A percentile compares a stretch with the other conserved stretches of the same genome.
These are phyloP conservation scores for Epiperipatus broadwayi DNA, from an alignment of 2,888 invertebrate species.

Conservation along the genomic window DNA sequence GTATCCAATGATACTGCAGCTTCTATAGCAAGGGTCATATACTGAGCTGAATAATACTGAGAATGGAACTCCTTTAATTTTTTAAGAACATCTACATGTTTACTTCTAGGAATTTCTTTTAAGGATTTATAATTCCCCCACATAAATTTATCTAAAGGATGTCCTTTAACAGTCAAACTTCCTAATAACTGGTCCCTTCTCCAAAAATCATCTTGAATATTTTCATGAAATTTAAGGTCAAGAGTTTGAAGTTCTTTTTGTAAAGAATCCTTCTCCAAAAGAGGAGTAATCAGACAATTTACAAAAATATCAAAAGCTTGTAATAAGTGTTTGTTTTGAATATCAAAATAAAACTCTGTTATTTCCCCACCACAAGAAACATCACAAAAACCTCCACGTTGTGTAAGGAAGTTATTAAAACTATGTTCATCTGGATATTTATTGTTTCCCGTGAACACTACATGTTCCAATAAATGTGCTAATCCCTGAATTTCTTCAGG, in stretches of 20 bases:
- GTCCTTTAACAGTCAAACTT: constrained; percentile 43
- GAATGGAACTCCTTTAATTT: constrained; percentile 51
- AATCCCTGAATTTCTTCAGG: too few species aligned
- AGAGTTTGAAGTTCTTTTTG: constrained; percentile 67
- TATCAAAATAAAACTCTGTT: constrained; percentile 76
- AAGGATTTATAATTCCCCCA: constrained; percentile 43
- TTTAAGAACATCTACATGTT: constrained; percentile 37
- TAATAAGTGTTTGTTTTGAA: constrained; percentile 53
- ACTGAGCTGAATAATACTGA: constrained; percentile 61
- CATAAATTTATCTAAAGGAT: constrained; percentile 49
- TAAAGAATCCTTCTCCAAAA: constrained; percentile 66
- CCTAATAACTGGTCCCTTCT: constrained; percentile 56
- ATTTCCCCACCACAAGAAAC: too few species aligned
- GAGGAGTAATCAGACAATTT: constrained; percentile 64
- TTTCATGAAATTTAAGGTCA: constrained; percentile 70
- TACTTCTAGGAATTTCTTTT: constrained; percentile 20
- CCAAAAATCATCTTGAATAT: constrained; percentile 48
- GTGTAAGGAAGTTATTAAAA: too few species aligned
- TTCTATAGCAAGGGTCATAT: constrained; percentile 70
- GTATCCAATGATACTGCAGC: constrained; percentile 34
- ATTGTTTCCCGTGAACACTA: too few species aligned
- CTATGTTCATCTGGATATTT: too few species aligned
- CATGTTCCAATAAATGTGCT: too few species aligned
- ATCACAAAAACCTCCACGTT: too few species aligned
- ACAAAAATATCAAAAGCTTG: constrained; percentile 66